Base-by-base conservation (phyloP, 2,888 invertebrate species). In the Holacanthella duospinosa region DNA sequence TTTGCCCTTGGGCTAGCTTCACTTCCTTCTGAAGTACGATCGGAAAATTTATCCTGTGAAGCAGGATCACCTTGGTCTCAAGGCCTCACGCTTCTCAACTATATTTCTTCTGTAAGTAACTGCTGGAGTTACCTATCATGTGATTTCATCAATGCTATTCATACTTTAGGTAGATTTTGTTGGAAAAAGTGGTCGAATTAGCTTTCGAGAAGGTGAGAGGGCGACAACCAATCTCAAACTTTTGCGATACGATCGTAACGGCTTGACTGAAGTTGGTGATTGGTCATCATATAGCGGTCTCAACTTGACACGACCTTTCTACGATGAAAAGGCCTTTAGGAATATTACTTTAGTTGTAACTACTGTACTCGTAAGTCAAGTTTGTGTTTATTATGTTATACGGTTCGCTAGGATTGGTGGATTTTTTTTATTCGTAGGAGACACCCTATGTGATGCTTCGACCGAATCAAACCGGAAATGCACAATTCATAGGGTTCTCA, bases 311-410 rank as follows among this genome's bases (percentile, higher is more conserved):
- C 90, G 92, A 77, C 85, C 87, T 0, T 93, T 93, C 76, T 89
- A 86, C 76, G 86, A 91, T 71, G 86, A 86, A 56, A 86, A 86
- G 43, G 84, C 85, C 0, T 87, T 88, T 0, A 9, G 48, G 48
- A 93, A 93, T 78, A 89, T 92, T 26, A 93, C 92, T 0, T 81
- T 93, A 3, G 84, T 90, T 60, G 90, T 93, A n/a, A 91, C 92
- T 78, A 93, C 92, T 43, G 84, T 89, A 75, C 88, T 89, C n/a
- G n/a, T n/a, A n/a, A n/a, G n/a, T n/a, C n/a, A n/a, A n/a, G n/a
- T n/a, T n/a, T n/a, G n/a, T n/a, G n/a, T n/a, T n/a, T n/a, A n/a
- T n/a, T n/a, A n/a, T n/a, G n/a, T n/a, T n/a, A n/a, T n/a, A n/a
- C n/a, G n/a, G n/a, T n/a, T n/a, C n/a, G n/a, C n/a, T n/a, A n/a